Percentiles rank a stretch among this genome's conserved stretches.
Evolutionary conservation across 2,113 vertebrate genomes (phyloP).

Genomic region (Dasypus novemcinctus): DNA sequence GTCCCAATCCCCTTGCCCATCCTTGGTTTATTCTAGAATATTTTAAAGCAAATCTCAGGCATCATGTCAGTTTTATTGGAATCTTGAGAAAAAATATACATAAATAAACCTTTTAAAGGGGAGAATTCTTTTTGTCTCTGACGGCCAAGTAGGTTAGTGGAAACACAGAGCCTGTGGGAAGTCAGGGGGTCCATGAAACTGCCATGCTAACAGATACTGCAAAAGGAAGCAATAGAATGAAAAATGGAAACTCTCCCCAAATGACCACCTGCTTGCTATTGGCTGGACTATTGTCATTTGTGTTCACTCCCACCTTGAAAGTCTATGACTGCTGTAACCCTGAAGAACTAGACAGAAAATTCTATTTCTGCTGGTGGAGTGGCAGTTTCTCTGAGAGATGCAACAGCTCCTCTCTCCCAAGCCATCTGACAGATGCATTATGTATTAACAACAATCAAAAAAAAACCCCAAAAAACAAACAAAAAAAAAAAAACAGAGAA

Average conservation of each 20-base stretch:
- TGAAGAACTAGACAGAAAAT: neutral
- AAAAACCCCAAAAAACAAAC: too few species aligned
- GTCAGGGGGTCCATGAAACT: neutral
- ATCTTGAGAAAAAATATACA: neutral
- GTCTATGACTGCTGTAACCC: neutral
- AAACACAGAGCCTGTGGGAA: neutral
- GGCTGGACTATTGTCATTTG: neutral
- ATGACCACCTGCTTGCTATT: neutral
- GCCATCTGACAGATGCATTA: constrained; percentile 46
- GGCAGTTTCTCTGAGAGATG: neutral
- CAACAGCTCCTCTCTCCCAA: neutral
- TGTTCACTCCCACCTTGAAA: neutral
- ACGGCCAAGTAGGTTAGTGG: constrained; percentile 1
- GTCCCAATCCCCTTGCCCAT: neutral
- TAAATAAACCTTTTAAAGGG: neutral
- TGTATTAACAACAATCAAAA: constrained; percentile 25
- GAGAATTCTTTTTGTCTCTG: constrained; percentile 27
- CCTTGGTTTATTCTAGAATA: neutral
- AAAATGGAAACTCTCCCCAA: neutral
- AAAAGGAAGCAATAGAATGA: neutral
- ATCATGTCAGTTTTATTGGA: neutral
- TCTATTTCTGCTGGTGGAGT: neutral
- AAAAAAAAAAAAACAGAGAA: neutral
- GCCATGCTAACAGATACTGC: neutral
- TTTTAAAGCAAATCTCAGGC: constrained; percentile 19